Base-by-base conservation (phyloP, 2,888 invertebrate species). In the Macrostomum cliftonense region DNA sequence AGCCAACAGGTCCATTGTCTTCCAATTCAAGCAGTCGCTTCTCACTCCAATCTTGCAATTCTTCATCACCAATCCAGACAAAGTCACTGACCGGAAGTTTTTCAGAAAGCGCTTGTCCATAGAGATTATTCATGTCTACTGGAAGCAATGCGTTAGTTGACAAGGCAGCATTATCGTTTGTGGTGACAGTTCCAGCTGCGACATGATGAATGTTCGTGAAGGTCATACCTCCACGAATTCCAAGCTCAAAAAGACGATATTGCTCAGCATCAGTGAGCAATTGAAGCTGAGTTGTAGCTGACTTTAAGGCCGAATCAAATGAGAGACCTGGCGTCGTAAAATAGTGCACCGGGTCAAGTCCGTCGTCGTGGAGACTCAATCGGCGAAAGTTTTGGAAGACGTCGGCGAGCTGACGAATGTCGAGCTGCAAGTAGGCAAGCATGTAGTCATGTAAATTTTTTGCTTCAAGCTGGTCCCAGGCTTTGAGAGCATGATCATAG, bases 351-450 rank as follows among this genome's bases (percentile, higher is more conserved):
- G 60, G 59, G 52, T 62, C 61, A 40, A 63, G 50, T 42, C 57
- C 44, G 47, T 61, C 61, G 20, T 52, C 51, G 21, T 53, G 28
- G 2, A 56, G 37, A 53, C 57, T 56, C 16, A 59, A 52, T 28
- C 55, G 50, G 52, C 60, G 53, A 51, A 63, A 64, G 16, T 52
- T 56, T 51, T 67, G 60, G 56, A 63, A 64, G 16, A 64, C 57
- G 57, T 64, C 58, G 20, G 59, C 58, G 21, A 63, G 55, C n/a
- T 61, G 51, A 12, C 59, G 51, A 1, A 60, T 56, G 56, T 61
- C 61, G 20, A 57, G 57, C 51, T 54, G 43, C 28, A 43, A 16
- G 56, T 61, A 55, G 45, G 57, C 43, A 57, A 60, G 52, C 54
- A 55, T 54, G 40, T 58, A 58, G 17, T 60, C 56, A 7, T 58